Base-by-base conservation (phyloP, 2,888 invertebrate species). In the Criorhina ranunculi region DNA sequence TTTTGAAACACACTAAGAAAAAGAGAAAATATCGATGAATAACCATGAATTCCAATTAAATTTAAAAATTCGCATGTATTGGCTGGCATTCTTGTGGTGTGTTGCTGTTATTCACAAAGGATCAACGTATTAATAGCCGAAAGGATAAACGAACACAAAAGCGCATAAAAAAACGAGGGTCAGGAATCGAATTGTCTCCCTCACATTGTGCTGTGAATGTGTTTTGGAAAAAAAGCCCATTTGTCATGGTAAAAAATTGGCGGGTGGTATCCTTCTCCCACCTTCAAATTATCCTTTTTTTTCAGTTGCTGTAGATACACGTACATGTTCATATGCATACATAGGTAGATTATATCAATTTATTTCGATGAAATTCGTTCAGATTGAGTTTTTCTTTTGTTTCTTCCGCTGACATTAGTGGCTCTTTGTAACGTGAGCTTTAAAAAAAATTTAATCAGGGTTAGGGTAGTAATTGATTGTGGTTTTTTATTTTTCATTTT, bases 71-170 rank as follows among this genome's bases (percentile, higher is more conserved):
- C 24, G 17, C 40, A 37, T 37, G 19, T 57, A 35, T 11, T 24
- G 19, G 37, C 19, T 40, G 57, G 37, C 19, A 35, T 29, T 40
- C 40, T 35, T 40, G 5, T 24, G 11, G 37, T 55, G 29, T 9
- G 7, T 17, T 35, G 57, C 11, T 57, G 37, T n/a, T 59, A 24
- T 62, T 44, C 60, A 44, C 44, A 62, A 62, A 62, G 44, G 62
- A 62, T 62, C 62, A 62, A 46, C 62, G 46, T 62, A 62, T 46
- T 17, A 46, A 62, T 46, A 35, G 46, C 46, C 62, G 15, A 33
- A 31, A 62, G 46, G 33, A 46, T 33, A 62, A 62, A 62, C 33
- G 33, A 46, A 46, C 3, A 62, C 33, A 62, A 62, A 46, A 42
- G 29, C 11, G 8, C 0, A 33, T 55, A 35, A 19, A 35, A 19